Evolutionary conservation across 2,797 vertebrate genomes (phyloP).

Genomic region (Spheniscus humboldti): DNA sequence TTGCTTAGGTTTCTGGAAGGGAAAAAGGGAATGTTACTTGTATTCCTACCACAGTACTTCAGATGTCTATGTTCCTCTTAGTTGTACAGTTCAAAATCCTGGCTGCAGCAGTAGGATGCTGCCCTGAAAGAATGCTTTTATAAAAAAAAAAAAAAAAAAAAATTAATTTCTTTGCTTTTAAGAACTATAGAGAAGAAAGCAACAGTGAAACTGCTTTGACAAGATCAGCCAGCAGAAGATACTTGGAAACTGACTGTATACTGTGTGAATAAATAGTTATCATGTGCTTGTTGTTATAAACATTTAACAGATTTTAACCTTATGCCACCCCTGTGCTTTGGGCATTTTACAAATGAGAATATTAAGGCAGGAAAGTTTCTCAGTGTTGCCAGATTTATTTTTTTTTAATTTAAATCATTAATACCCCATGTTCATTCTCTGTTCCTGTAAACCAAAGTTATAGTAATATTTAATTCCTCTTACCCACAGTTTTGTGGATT

Average conservation of each 20-base stretch:
- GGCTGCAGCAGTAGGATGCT: background rate
- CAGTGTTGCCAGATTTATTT: background rate
- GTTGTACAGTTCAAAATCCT: background rate
- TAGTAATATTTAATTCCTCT: background rate
- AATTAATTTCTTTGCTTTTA: background rate
- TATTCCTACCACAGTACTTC: background rate
- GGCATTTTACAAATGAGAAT: background rate
- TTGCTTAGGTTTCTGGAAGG: background rate
- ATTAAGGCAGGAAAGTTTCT: background rate
- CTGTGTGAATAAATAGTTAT: background rate
- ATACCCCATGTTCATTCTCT: background rate
- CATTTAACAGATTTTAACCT: background rate
- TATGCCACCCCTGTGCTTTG: background rate
- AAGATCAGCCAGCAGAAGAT: background rate
- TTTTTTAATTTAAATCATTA: background rate
- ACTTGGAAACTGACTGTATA: background rate
- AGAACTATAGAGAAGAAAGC: background rate
- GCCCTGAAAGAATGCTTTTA: background rate
- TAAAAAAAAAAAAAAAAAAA: too few relatives aligned
- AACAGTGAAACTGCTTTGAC: background rate
- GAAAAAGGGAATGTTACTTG: background rate
- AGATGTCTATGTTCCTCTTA: background rate
- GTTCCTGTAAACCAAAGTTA: background rate
- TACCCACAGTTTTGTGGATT: background rate
- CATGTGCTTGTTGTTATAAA: background rate